phyloP scores from a whole-genome alignment of 1,140 invertebrate genomes.

The Littorina saxatilis region DNA sequence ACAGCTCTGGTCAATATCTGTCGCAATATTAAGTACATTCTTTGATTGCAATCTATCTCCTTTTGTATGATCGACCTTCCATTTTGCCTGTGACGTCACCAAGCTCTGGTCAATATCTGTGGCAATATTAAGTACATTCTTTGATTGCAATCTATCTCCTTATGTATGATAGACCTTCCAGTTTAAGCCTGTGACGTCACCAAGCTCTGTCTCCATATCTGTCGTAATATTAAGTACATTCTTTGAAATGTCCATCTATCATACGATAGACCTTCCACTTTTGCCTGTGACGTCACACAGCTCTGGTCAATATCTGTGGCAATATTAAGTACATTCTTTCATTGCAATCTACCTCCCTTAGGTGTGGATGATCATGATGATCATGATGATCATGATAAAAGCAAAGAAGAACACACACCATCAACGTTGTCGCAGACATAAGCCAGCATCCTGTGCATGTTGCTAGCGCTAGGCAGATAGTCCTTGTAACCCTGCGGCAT shows the following conservation, averaged over 20 bases:
- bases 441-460: background rate
- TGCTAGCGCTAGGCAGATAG: background rate
- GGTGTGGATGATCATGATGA: background rate
- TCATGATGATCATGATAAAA: background rate
- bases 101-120: background rate
- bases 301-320: too few species aligned
- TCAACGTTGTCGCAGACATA: background rate
- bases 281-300: too few species aligned
- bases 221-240: too few species aligned
- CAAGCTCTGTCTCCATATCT: too few species aligned
- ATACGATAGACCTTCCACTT: too few species aligned
- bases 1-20: background rate
- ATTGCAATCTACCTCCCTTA: background rate
- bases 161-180: too few species aligned
- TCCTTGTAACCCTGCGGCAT: constrained; percentile 5
- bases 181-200: too few species aligned
- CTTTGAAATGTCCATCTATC: too few species aligned
- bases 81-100: too few species aligned
- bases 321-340: background rate
- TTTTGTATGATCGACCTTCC: too few species aligned
- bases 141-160: too few species aligned
- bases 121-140: background rate
- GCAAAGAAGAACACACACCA: background rate
- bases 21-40: background rate
- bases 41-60: too few species aligned